Percentiles rank a stretch among this genome's conserved stretches.
Evolutionary conservation across 2,888 invertebrate genomes (phyloP).

Genomic region (Platynereis dumerilii): DNA sequence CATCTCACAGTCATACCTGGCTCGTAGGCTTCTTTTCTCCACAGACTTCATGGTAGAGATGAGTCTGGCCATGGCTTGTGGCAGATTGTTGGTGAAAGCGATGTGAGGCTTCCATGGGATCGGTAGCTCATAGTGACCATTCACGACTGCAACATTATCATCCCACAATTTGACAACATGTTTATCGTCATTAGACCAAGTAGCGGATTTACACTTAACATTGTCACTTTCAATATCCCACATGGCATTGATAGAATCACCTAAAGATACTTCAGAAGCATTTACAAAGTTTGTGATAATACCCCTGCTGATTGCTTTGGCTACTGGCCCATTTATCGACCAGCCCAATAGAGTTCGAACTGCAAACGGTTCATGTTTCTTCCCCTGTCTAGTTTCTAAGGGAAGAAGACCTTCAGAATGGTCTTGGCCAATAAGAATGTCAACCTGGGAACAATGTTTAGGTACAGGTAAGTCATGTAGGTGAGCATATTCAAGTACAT

Average conservation of each 20-base stretch:
- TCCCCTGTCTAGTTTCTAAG: not conserved
- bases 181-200: not conserved
- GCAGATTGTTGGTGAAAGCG: slow-evolving; percentile 1
- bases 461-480: no score
- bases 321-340: not conserved
- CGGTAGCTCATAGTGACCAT: no score
- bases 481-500: no score
- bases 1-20: not conserved
- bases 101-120: not conserved
- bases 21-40: no score
- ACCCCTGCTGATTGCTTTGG: no score
- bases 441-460: slow-evolving; percentile 11
- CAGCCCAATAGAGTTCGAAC: not conserved
- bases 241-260: no score
- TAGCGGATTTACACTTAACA: no score
- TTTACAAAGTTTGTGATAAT: no score
- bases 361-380: not conserved
- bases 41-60: no score
- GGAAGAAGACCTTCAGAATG: slow-evolving; percentile 14
- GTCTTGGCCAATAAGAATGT: slow-evolving; percentile 8
- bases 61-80: not conserved
- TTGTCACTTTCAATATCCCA: no score
- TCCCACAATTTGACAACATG: not conserved
- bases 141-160: not conserved
- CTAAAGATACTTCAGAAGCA: no score